These are phyloP conservation scores for Escarpia spicata DNA, from an alignment of 2,888 invertebrate species.

Conservation along the genomic window DNA sequence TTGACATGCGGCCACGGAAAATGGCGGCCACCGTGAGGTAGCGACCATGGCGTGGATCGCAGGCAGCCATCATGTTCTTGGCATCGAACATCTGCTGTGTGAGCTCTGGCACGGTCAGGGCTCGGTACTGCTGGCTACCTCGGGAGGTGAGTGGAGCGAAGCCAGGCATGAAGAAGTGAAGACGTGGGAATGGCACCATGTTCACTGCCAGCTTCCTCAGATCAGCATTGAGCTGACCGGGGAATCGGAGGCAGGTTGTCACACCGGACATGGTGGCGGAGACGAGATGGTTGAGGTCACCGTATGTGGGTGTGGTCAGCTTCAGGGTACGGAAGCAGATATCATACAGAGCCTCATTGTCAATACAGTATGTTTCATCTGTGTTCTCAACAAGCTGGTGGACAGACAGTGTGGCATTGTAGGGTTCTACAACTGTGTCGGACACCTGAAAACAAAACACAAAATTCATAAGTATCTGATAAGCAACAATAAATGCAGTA, in stretches of 20 bases:
- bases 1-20: conserved; percentile 63
- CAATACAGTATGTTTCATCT: conserved; percentile 69
- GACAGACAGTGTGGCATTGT: conserved; percentile 84
- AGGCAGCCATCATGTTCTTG: conserved; percentile 77
- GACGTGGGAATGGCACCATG: conserved; percentile 90
- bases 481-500: neutral
- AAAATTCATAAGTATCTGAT: neutral
- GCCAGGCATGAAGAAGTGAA: conserved; percentile 91
- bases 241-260: conserved; percentile 67
- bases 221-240: conserved; percentile 77
- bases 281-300: conserved; percentile 65
- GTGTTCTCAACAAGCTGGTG: conserved; percentile 70
- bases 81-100: conserved; percentile 83
- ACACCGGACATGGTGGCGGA: conserved; percentile 69
- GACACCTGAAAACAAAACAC: conserved; percentile 71
- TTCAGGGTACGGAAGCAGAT: conserved; percentile 71
- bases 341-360: conserved; percentile 70
- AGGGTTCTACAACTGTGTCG: conserved; percentile 77
- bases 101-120: conserved; percentile 55
- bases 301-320: conserved; percentile 64
- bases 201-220: conserved; percentile 71
- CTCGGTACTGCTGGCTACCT: conserved; percentile 74
- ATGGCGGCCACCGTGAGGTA: conserved; percentile 61
- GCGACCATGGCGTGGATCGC: conserved; percentile 56
- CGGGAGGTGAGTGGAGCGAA: conserved; percentile 87